Conservation (phyloP, 1,140 invertebrate genomes). For the Aphaenogaster ashmeadi region DNA sequence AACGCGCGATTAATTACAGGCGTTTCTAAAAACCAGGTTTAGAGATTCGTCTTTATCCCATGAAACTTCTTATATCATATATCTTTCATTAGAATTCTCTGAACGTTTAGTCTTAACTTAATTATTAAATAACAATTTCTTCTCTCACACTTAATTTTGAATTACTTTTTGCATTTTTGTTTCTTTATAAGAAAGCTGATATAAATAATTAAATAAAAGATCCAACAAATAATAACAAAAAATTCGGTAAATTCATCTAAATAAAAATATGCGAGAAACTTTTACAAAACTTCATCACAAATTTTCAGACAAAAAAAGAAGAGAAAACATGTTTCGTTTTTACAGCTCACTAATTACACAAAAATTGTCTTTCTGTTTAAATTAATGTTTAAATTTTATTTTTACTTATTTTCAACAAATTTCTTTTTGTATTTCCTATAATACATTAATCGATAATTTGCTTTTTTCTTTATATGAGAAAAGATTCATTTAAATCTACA, state of each 20-base stretch:
- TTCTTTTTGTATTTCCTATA: not conserved
- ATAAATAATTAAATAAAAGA: slow-evolving; percentile 25
- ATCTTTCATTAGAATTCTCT: slow-evolving; percentile 1
- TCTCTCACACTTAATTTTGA: not conserved
- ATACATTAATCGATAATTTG: not conserved
- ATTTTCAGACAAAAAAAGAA: not conserved
- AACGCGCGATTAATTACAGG: slow-evolving; percentile 22
- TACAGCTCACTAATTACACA: not conserved
- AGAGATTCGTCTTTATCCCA: slow-evolving; percentile 4
- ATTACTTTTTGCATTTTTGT: not conserved
- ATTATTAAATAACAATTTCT: slow-evolving; percentile 29
- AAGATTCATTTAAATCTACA: not conserved
- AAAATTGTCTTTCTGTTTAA: not conserved
- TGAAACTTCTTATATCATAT: slow-evolving; percentile 4
- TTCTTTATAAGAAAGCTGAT: not conserved
- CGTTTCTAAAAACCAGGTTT: slow-evolving; percentile 26
- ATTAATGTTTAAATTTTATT: not conserved
- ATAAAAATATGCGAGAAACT: not conserved
- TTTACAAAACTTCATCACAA: not conserved
- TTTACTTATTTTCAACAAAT: not conserved
- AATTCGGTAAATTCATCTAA: not conserved
- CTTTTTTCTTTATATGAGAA: not conserved
- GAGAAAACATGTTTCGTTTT: not conserved
- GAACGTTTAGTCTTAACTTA: not conserved
- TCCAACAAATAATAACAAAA: slow-evolving; percentile 9